Conservation (phyloP, 2,113 vertebrate genomes). For the Zootoca vivipara region DNA sequence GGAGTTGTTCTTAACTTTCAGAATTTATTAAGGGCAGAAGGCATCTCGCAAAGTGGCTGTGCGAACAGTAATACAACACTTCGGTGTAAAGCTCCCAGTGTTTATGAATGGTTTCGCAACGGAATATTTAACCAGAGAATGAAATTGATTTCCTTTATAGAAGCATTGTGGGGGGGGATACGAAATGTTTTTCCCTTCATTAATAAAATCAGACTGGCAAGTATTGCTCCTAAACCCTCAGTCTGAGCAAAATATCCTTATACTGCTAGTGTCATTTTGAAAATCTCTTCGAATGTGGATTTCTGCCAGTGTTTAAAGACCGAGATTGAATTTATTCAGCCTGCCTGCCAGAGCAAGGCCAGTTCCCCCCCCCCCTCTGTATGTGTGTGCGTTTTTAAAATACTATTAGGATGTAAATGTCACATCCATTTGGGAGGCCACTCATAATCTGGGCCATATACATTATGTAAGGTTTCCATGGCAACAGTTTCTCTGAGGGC, state of each 20-base stretch:
- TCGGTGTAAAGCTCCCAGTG: not conserved
- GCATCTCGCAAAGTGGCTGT: not conserved
- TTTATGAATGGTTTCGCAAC: not conserved
- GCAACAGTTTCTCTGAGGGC: constrained; percentile 63
- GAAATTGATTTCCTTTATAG: not conserved
- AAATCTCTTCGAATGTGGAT: not conserved
- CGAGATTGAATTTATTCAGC: constrained; percentile 13
- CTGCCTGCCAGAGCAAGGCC: not conserved
- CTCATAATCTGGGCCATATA: constrained; percentile 66
- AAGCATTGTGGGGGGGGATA: not conserved
- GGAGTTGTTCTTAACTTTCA: not conserved
- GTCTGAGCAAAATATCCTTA: constrained; percentile 33
- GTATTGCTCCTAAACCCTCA: not conserved
- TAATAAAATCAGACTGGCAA: not conserved
- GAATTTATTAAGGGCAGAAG: not conserved
- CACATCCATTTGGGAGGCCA: constrained; percentile 45
- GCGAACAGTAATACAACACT: not conserved
- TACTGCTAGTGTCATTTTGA: constrained; percentile 38
- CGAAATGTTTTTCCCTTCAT: not conserved
- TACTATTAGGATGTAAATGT: constrained; percentile 42
- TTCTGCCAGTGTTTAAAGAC: constrained; percentile 22
- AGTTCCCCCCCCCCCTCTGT: constrained; percentile 3
- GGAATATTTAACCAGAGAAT: not conserved
- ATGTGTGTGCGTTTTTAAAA: too few relatives aligned
- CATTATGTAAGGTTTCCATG: constrained; percentile 67